phyloP scores from a whole-genome alignment of 1,140 invertebrate species.

The Whitmania pigra region DNA sequence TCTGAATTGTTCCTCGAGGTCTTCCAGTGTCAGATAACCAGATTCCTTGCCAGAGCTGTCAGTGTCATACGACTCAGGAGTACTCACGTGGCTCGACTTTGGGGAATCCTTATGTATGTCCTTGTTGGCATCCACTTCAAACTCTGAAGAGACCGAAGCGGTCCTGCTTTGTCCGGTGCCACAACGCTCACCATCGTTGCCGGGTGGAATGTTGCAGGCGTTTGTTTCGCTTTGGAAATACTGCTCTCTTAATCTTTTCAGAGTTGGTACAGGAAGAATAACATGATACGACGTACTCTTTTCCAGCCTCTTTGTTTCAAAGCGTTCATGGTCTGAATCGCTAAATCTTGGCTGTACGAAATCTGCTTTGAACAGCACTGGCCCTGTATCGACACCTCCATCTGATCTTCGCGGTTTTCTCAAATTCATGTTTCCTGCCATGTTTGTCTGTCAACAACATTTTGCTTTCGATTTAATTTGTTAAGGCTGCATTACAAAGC shows the following conservation, averaged over 20 bases:
- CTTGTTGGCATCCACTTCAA: background rate
- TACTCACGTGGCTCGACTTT: slow-evolving; percentile 1
- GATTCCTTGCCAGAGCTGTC: slow-evolving; percentile 6
- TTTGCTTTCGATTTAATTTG: no score
- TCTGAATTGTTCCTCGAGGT: slow-evolving; percentile 1
- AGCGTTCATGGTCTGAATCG: no score
- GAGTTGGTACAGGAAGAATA: background rate
- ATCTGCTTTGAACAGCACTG: background rate
- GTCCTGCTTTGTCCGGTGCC: background rate
- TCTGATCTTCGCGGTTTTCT: background rate
- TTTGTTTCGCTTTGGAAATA: background rate
- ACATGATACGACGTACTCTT: background rate
- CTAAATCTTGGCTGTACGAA: background rate
- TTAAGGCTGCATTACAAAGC: no score
- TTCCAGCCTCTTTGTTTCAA: no score
- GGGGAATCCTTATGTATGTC: background rate
- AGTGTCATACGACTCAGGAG: background rate
- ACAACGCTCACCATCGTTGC: background rate
- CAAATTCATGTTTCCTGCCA: background rate
- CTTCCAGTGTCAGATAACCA: slow-evolving; percentile 11
- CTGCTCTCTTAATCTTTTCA: slow-evolving; percentile 9
- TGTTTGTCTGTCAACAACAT: no score
- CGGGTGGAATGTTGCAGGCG: background rate
- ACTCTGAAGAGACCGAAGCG: background rate
- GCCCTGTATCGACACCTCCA: slow-evolving; percentile 1